Conservation (phyloP, 1,140 invertebrate species). For the Saccostrea glomerata region DNA sequence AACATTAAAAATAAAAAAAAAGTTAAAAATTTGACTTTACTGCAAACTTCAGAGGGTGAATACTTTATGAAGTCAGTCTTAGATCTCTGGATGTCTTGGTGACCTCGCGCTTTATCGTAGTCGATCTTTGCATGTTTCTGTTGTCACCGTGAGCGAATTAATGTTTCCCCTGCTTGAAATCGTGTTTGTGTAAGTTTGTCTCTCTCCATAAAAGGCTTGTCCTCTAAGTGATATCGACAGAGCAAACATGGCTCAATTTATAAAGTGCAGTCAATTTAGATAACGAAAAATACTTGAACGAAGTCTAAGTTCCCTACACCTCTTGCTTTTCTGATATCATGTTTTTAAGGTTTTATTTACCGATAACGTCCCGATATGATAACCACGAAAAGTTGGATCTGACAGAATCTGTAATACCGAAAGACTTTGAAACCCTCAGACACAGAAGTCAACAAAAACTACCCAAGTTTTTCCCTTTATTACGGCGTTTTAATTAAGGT, state of each 20-base stretch:
- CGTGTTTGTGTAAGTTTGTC: conserved; percentile 4
- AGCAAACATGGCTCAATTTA: conserved; percentile 29
- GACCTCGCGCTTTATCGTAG: background rate
- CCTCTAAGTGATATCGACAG: background rate
- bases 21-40: background rate
- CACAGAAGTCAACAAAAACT: too few species aligned
- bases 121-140: background rate
- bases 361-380: background rate
- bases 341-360: background rate
- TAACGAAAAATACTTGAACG: conserved; percentile 27
- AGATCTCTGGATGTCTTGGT: background rate
- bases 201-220: background rate
- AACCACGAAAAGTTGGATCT: too few species aligned
- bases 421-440: background rate
- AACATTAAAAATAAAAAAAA: background rate
- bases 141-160: conserved; percentile 3
- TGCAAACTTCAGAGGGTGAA: background rate
- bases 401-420: background rate
- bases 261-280: conserved; percentile 38
- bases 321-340: background rate
- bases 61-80: background rate
- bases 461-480: too few species aligned
- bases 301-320: background rate
- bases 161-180: conserved; percentile 1
- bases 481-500: too few species aligned